Evolutionary conservation across 92 coral and sea anemone genomes (phyloP).

Genomic region (Virgularia gustaviana): DNA sequence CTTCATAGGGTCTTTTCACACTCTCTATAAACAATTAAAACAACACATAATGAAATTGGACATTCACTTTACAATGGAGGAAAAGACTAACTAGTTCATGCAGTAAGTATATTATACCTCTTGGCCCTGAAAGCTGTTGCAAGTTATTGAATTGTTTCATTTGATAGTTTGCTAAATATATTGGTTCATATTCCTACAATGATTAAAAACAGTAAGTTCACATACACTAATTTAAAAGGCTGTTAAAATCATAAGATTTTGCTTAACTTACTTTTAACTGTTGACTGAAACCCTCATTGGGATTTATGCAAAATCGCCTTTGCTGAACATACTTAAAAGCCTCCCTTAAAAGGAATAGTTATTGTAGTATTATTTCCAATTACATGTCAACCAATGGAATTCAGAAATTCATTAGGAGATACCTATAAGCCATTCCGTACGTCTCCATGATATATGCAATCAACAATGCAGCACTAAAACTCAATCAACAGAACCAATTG

Average conservation of each 20-base stretch:
- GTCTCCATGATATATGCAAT: conserved; percentile 98
- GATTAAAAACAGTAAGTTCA: neutral
- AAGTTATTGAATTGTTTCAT: conserved; percentile 55
- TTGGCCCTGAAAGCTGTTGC: conserved; percentile 35
- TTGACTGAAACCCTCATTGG: conserved; percentile 96
- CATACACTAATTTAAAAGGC: too few relatives aligned
- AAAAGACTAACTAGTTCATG: neutral
- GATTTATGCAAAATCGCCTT: conserved; percentile 93
- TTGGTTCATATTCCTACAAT: conserved; percentile 96
- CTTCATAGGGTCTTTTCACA: conserved; percentile 76
- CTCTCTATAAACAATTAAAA: conserved; percentile 57
- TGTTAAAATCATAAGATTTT: neutral
- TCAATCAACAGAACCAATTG: too few relatives aligned
- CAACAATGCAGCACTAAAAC: conserved; percentile 83
- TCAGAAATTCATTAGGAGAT: neutral
- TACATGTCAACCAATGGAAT: neutral
- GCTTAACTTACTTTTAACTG: conserved; percentile 68
- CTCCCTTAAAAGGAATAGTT: conserved; percentile 54
- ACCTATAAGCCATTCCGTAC: conserved; percentile 94
- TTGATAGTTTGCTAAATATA: conserved; percentile 90
- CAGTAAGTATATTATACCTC: neutral
- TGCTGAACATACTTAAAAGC: conserved; percentile 93
- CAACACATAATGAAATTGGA: neutral
- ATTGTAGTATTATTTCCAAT: neutral
- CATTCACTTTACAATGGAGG: neutral